Evolutionary conservation across 2,888 invertebrate genomes (phyloP).

Genomic region (Sycophila texana): DNA sequence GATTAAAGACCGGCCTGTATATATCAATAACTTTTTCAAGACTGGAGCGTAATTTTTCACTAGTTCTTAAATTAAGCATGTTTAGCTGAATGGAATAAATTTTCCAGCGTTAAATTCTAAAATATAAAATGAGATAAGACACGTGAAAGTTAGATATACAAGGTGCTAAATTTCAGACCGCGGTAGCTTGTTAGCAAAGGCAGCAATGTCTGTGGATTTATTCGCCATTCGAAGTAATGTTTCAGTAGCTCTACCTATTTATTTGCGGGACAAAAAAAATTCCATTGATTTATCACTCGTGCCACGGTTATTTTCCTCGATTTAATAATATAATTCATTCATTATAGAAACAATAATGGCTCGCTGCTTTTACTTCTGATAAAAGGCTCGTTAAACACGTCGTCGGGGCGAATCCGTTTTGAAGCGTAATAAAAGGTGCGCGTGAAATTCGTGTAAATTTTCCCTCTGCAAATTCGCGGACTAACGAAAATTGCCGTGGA

Average conservation of each 20-base stretch:
- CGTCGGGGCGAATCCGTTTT: too few relatives aligned
- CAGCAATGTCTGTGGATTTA: neutral
- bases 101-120: neutral
- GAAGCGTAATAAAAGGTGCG: too few relatives aligned
- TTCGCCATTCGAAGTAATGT: neutral
- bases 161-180: slow-evolving; percentile 4
- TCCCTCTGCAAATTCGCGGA: too few relatives aligned
- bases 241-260: too few relatives aligned
- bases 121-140: slow-evolving; percentile 9
- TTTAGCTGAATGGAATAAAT: neutral
- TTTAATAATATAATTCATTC: slow-evolving; percentile 3
- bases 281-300: too few relatives aligned
- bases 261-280: too few relatives aligned
- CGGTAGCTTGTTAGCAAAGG: slow-evolving; percentile 1
- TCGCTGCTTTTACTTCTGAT: neutral
- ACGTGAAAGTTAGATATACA: slow-evolving; percentile 6
- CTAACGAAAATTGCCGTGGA: too few relatives aligned
- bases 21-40: too few relatives aligned
- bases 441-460: too few relatives aligned
- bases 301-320: too few relatives aligned
- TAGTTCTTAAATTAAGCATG: neutral
- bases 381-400: neutral
- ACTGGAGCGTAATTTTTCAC: too few relatives aligned
- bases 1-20: too few relatives aligned
- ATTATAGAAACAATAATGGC: neutral